Conservation (phyloP, 2,888 invertebrate species). For the Drosophila eohydei region DNA sequence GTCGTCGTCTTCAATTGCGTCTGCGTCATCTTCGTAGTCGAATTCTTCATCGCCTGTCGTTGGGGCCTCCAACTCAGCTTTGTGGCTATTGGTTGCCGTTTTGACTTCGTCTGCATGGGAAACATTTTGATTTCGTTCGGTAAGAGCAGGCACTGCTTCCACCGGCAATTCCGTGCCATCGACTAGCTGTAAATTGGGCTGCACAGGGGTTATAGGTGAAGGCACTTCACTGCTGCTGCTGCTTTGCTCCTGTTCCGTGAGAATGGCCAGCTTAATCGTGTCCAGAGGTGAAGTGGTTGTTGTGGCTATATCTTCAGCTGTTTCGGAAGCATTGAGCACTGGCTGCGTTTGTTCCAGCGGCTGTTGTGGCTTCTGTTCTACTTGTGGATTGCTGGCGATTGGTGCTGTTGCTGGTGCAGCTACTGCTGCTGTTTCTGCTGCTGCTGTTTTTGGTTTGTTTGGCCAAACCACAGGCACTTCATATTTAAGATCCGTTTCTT, state of each 20-base stretch:
- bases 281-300: slow-evolving; percentile 67
- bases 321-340: slow-evolving; percentile 62
- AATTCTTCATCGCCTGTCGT: slow-evolving; percentile 40
- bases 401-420: slow-evolving; percentile 2
- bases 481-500: slow-evolving; percentile 76
- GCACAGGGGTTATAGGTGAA: slow-evolving; percentile 58
- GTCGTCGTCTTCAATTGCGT: slow-evolving; percentile 43
- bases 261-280: slow-evolving; percentile 38
- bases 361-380: slow-evolving; percentile 28
- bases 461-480: slow-evolving; percentile 83
- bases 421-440: background rate
- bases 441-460: background rate
- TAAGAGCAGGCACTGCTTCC: slow-evolving; percentile 36
- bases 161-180: slow-evolving; percentile 88
- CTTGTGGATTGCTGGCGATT: slow-evolving; percentile 1
- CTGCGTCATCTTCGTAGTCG: slow-evolving; percentile 70
- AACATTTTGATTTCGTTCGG: slow-evolving; percentile 35
- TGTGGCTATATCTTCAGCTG: slow-evolving; percentile 49
- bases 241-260: slow-evolving; percentile 76
- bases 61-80: slow-evolving; percentile 11
- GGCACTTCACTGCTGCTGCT: slow-evolving; percentile 33
- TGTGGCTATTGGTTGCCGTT: background rate
- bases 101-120: slow-evolving; percentile 1
- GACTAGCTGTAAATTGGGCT: slow-evolving; percentile 85
- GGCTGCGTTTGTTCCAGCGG: slow-evolving; percentile 8